Base-by-base conservation (phyloP, 2,113 vertebrate genomes). In the Petrocephalus microphthalmus region DNA sequence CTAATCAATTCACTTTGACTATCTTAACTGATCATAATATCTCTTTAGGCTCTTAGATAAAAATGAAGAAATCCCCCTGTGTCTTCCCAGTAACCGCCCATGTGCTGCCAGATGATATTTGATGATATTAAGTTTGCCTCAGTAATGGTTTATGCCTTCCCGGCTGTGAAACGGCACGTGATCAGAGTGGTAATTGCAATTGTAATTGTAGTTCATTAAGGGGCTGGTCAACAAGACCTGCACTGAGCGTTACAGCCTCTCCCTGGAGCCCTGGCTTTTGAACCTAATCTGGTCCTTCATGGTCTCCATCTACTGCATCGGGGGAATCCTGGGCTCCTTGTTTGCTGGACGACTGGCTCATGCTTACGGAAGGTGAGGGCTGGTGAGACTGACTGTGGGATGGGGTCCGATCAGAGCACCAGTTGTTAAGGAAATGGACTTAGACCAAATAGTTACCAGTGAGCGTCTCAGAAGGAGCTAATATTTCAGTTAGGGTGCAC, bases 221-320 rank as follows among this genome's bases (percentile, higher is more conserved):
- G 89, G 92, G 88, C 90, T 96, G 90, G 91, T 95, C 90, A 95
- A 95, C 91, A 51, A 64, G 71, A 94, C 95, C 0, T 94, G 94
- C 60, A 47, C 87, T 57, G 51, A 92, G 22, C 94, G 94, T 53
- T 95, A 95, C n/a, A 84, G 67, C 0, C 20, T 90, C 10, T 29
- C 87, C 19, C 56, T 95, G 87, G 91, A 94, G 42, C 45, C 87
- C 8, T 94, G 93, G 93, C 89, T 94, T 88, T 13, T 95, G 45
- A 92, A 91, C 15, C 91, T 95, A 57, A 94, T 96, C 91, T 96
- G 95, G 94, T 96, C 94, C 88, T 95, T 95, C 92, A 93, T 91
- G 1, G 89, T 96, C 19, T 96, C 95, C 17, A 89, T 94, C 78
- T 96, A 92, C 90, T 92, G 91, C 90, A 88, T 95, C 0, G 95